Percentiles rank a stretch among this genome's conserved stretches.
Conservation (phyloP, 2,797 vertebrate genomes). For the Halcyon badia region DNA sequence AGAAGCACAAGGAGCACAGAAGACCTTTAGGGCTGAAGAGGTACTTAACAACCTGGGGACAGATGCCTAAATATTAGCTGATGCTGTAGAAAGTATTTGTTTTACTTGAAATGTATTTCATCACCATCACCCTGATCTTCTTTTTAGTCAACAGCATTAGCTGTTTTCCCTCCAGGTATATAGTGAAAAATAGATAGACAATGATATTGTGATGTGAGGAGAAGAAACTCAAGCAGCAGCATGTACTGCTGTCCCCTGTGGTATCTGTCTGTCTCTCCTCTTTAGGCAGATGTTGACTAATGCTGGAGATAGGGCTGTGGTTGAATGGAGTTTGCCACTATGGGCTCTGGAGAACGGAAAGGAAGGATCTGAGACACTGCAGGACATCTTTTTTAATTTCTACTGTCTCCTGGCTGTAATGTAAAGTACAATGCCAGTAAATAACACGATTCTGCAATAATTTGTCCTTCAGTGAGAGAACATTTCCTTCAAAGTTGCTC, state of each 20-base stretch:
- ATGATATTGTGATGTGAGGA: neutral
- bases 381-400: slow-evolving; percentile 23
- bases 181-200: neutral
- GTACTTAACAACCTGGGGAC: neutral
- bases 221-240: fast-evolving
- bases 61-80: neutral
- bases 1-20: neutral
- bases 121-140: neutral
- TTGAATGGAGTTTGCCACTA: neutral
- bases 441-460: slow-evolving; percentile 15
- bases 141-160: neutral
- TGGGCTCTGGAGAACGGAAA: neutral
- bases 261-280: neutral
- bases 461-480: slow-evolving; percentile 26
- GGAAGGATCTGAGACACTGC: neutral
- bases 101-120: neutral
- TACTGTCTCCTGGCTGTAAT: neutral
- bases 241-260: fast-evolving
- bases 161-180: neutral
- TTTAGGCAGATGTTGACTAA: neutral
- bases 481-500: slow-evolving; percentile 20
- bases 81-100: neutral
- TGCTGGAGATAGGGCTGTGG: neutral
- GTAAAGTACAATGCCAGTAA: slow-evolving; percentile 21
- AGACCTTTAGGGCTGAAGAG: neutral